phyloP scores from a whole-genome alignment of 1,140 invertebrate genomes.

The Neodiprion virginianus region DNA sequence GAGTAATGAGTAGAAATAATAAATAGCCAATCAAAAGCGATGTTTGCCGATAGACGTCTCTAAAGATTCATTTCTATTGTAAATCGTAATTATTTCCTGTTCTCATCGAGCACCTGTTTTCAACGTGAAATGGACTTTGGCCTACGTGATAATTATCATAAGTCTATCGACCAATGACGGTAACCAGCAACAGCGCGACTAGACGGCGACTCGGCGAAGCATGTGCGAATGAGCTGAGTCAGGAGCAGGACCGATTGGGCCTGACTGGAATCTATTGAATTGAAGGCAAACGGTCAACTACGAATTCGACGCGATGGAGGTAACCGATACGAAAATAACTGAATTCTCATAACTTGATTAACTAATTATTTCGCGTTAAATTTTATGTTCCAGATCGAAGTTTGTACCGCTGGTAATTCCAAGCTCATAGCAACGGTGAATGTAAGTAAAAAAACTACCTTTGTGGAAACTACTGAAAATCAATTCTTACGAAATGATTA shows the following conservation, averaged over 20 bases:
- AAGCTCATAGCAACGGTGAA: constrained; percentile 44
- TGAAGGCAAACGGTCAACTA: background rate
- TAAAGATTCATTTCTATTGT: too few relatives aligned
- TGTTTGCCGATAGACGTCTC: too few relatives aligned
- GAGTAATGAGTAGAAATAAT: too few relatives aligned
- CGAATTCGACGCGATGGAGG: constrained; percentile 1
- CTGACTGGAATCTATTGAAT: background rate
- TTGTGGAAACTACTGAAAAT: background rate
- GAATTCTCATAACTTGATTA: background rate
- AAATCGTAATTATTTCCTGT: too few relatives aligned
- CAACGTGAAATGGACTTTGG: too few relatives aligned
- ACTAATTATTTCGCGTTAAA: background rate
- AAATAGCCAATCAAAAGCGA: too few relatives aligned
- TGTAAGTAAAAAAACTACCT: constrained; percentile 40
- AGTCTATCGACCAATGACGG: background rate
- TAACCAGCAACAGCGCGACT: background rate
- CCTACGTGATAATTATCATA: too few relatives aligned
- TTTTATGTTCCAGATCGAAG: constrained; percentile 46
- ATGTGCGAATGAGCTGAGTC: background rate
- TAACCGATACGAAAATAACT: background rate
- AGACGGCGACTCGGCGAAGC: background rate
- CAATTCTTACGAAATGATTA: background rate
- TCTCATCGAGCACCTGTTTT: too few relatives aligned
- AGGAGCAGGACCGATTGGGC: background rate
- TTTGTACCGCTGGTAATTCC: constrained; percentile 40